A percentile compares a stretch with the other conserved stretches of the same genome.
phyloP scores from a whole-genome alignment of 2,113 vertebrate genomes.

The Amphilophus citrinellus region DNA sequence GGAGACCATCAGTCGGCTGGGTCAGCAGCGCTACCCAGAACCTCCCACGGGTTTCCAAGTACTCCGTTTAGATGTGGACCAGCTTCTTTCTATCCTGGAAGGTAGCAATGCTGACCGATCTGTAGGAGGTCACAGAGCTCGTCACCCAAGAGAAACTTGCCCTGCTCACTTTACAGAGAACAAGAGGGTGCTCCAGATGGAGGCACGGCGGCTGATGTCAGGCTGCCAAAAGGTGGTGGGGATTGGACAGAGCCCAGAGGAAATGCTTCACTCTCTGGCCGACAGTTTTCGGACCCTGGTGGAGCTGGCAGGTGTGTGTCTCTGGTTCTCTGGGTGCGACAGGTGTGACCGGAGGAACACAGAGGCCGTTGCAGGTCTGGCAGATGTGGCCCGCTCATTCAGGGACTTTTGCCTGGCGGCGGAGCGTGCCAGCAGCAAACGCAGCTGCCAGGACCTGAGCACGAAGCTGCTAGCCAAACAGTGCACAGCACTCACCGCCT shows the following conservation, averaged over 20 bases:
- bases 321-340: conserved; percentile 90
- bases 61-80: conserved; percentile 83
- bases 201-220: conserved; percentile 86
- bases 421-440: conserved; percentile 83
- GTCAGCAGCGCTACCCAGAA: conserved; percentile 73
- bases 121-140: conserved; percentile 65
- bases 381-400: conserved; percentile 87
- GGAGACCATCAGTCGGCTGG: conserved; percentile 81
- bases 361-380: conserved; percentile 83
- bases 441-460: conserved; percentile 85
- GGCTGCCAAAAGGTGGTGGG: conserved; percentile 90
- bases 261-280: conserved; percentile 82
- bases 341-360: conserved; percentile 84
- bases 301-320: conserved; percentile 85
- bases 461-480: conserved; percentile 88
- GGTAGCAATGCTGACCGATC: conserved; percentile 70
- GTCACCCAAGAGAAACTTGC: conserved; percentile 86
- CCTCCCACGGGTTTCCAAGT: conserved; percentile 84
- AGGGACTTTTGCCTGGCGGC: conserved; percentile 89
- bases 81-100: conserved; percentile 73
- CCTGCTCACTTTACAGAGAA: conserved; percentile 87
- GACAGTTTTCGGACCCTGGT: conserved; percentile 89
- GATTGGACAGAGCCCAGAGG: conserved; percentile 83
- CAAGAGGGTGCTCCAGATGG: conserved; percentile 85
- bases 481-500: conserved; percentile 90